phyloP scores from a whole-genome alignment of 2,113 vertebrate species.

The Pygoscelis antarcticus region DNA sequence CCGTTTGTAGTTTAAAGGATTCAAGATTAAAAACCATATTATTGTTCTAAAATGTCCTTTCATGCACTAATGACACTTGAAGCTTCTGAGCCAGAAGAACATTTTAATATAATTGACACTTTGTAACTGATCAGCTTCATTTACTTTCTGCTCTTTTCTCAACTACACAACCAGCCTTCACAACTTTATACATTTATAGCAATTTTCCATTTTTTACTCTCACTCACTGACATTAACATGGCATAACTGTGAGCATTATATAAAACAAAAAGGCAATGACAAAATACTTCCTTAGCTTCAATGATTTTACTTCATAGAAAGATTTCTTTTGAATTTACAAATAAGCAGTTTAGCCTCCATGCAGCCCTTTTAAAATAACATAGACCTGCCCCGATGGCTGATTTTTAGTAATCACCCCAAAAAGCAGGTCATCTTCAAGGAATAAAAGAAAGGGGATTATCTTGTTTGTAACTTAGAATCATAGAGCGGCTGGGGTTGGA shows the following conservation, averaged over 20 bases:
- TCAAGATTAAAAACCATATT: neutral
- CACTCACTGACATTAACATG: neutral
- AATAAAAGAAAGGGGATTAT: neutral
- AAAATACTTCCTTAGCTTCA: neutral
- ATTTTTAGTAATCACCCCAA: neutral
- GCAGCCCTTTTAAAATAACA: neutral
- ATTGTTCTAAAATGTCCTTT: neutral
- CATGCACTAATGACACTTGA: neutral
- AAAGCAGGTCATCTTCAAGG: neutral
- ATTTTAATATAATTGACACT: conserved; percentile 5
- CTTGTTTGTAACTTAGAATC: neutral
- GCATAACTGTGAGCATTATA: neutral
- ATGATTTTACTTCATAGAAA: neutral
- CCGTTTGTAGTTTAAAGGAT: neutral
- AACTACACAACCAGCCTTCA: neutral
- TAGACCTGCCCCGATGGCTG: rapidly evolving
- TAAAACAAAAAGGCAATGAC: neutral
- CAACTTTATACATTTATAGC: neutral
- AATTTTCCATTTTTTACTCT: neutral
- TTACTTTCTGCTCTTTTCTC: neutral
- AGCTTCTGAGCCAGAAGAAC: neutral
- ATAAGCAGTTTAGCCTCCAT: neutral
- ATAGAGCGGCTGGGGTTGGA: neutral
- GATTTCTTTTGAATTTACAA: neutral
- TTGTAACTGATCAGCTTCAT: conserved; percentile 16